These are phyloP conservation scores for Eristalis tenax DNA, from an alignment of 2,888 invertebrate species.

Conservation along the genomic window DNA sequence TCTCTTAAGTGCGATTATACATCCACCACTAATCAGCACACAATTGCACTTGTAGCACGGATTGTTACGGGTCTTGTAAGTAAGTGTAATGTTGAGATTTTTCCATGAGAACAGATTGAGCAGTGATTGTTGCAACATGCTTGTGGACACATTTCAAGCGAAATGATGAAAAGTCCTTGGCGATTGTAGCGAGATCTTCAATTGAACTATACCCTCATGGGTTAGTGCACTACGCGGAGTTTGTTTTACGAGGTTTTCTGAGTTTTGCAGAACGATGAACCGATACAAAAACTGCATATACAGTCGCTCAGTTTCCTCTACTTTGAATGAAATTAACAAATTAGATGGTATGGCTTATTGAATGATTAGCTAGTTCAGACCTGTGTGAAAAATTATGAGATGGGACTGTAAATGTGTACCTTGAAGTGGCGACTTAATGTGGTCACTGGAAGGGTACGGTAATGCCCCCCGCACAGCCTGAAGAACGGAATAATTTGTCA, in stretches of 20 bases:
- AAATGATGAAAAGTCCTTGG: background rate
- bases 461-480: no score
- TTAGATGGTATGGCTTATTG: no score
- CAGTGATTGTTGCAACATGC: background rate
- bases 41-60: background rate
- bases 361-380: no score
- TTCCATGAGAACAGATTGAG: background rate
- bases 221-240: no score
- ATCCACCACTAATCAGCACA: background rate
- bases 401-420: no score
- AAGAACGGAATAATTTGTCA: no score
- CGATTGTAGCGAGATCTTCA: background rate
- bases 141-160: background rate
- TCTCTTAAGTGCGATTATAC: background rate
- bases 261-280: background rate
- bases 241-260: background rate
- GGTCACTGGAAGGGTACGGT: no score
- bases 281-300: no score
- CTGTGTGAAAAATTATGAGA: no score
- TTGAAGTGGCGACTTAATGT: no score
- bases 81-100: slow-evolving; percentile 17
- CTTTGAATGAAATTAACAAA: no score
- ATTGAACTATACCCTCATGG: background rate
- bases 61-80: slow-evolving; percentile 7
- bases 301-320: no score